phyloP scores from a whole-genome alignment of 2,797 vertebrate genomes.

The Phoeniculus purpureus region DNA sequence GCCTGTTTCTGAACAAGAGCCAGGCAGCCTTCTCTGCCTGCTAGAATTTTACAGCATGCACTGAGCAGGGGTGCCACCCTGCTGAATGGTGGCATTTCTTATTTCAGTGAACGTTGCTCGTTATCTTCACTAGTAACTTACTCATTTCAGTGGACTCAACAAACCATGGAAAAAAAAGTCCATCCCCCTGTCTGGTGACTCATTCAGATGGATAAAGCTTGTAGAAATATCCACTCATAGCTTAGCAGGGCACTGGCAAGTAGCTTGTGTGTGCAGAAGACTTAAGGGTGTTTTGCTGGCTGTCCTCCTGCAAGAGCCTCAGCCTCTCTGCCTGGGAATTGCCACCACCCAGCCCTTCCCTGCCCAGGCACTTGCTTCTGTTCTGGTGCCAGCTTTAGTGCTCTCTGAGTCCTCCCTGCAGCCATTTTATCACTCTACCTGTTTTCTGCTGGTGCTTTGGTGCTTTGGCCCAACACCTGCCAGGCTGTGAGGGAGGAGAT shows the following conservation, averaged over 20 bases:
- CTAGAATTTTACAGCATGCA: conserved; percentile 41
- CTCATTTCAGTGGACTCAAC: not conserved
- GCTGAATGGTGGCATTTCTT: conserved; percentile 22
- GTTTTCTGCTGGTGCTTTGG: not conserved
- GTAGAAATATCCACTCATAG: not conserved
- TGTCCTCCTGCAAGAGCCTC: not conserved
- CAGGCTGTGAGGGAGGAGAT: rapidly evolving
- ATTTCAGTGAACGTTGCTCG: conserved; percentile 4
- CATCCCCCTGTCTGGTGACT: not conserved
- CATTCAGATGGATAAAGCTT: conserved; percentile 22
- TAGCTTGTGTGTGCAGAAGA: not conserved
- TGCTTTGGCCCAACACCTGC: not conserved
- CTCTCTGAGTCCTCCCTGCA: rapidly evolving
- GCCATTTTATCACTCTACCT: not conserved
- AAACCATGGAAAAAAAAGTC: not conserved
- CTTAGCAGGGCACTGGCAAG: not conserved
- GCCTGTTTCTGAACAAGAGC: not conserved
- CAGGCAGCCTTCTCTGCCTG: conserved; percentile 32
- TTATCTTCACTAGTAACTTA: not conserved
- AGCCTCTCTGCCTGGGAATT: rapidly evolving
- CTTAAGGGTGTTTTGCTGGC: not conserved
- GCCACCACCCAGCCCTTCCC: not conserved
- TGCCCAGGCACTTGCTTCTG: rapidly evolving
- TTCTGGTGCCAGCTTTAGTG: not conserved
- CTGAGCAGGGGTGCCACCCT: conserved; percentile 26